phyloP scores from a whole-genome alignment of 2,888 invertebrate genomes.

The Drosophila setosimentum region DNA sequence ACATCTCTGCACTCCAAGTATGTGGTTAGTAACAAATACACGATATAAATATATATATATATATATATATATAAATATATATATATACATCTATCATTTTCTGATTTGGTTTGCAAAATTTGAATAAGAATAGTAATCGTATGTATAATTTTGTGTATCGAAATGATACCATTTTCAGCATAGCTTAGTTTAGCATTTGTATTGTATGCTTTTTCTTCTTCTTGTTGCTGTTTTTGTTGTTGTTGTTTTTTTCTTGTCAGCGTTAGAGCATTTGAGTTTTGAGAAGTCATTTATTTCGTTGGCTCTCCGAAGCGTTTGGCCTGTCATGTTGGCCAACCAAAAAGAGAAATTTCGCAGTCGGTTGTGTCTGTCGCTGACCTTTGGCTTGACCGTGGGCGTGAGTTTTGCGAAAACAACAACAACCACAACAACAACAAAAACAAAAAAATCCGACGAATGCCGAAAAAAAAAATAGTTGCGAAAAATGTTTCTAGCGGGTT shows the following conservation, averaged over 20 bases:
- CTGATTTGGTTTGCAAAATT: background rate
- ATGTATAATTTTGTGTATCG: background rate
- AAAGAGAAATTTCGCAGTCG: conserved; percentile 55
- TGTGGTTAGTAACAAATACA: too few relatives aligned
- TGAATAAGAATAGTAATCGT: background rate
- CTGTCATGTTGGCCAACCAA: conserved; percentile 49
- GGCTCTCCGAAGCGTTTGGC: conserved; percentile 15
- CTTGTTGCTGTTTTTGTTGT: background rate
- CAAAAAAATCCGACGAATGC: conserved; percentile 10
- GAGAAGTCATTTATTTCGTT: conserved; percentile 11
- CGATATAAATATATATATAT: background rate
- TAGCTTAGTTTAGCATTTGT: background rate
- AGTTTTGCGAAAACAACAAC: conserved; percentile 56
- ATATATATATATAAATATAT: background rate
- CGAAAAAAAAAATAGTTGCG: conserved; percentile 37
- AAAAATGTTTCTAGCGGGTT: conserved; percentile 70
- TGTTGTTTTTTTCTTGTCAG: background rate
- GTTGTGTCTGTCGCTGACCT: conserved; percentile 54
- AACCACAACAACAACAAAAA: conserved; percentile 8
- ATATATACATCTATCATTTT: fast-evolving
- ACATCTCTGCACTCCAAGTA: background rate
- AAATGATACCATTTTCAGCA: background rate
- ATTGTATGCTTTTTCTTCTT: background rate
- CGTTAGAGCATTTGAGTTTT: conserved; percentile 19
- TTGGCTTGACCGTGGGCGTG: conserved; percentile 76